phyloP scores from a whole-genome alignment of 2,797 vertebrate species.

The Jordanella pulchra region DNA sequence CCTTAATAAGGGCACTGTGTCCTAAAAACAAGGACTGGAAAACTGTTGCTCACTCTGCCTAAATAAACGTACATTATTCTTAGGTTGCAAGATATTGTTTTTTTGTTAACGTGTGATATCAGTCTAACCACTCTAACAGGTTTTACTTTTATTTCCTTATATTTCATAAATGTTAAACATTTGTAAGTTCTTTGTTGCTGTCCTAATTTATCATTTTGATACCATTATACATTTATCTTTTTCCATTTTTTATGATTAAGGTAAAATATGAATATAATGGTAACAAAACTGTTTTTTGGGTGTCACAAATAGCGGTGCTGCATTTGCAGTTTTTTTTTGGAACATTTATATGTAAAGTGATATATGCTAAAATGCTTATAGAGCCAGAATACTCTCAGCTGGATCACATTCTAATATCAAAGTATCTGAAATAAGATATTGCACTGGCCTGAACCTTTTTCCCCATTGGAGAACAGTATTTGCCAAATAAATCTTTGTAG shows the following conservation, averaged over 20 bases:
- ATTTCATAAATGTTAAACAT: constrained; percentile 10
- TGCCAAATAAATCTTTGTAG: constrained; percentile 24
- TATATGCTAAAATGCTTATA: constrained; percentile 16
- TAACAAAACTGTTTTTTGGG: constrained; percentile 2
- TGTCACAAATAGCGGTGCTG: constrained; percentile 12
- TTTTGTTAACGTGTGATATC: background rate
- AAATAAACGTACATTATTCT: background rate
- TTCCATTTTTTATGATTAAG: background rate
- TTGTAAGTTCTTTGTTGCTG: background rate
- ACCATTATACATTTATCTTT: background rate
- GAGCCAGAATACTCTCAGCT: constrained; percentile 23
- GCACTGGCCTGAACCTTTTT: constrained; percentile 26
- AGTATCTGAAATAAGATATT: constrained; percentile 40
- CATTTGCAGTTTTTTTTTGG: constrained; percentile 6
- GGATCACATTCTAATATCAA: constrained; percentile 21
- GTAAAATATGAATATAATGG: background rate
- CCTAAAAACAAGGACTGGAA: background rate
- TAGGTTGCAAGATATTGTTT: background rate
- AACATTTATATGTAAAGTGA: constrained; percentile 34
- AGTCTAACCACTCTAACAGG: background rate
- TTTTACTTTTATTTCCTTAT: background rate
- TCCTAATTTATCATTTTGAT: background rate
- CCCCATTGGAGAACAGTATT: constrained; percentile 17
- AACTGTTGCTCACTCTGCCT: background rate
- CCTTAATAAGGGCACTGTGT: background rate